These are phyloP conservation scores for Hyposoter didymator DNA, from an alignment of 2,888 invertebrate genomes.

Conservation along the genomic window DNA sequence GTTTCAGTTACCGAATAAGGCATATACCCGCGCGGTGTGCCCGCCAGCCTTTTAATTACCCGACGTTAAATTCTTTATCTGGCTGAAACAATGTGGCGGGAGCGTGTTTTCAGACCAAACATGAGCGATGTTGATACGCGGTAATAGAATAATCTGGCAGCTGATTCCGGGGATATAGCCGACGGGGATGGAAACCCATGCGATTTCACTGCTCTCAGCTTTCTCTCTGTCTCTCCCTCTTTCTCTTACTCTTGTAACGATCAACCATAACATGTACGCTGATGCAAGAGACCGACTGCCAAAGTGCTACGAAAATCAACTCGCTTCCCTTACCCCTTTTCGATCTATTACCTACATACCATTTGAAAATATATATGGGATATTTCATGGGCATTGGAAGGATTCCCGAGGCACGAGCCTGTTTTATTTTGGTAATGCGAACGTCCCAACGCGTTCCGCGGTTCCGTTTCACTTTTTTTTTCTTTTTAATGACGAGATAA, in stretches of 20 bases:
- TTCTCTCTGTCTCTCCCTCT: slow-evolving; percentile 46
- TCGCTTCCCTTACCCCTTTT: slow-evolving; percentile 67
- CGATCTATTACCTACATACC: slow-evolving; percentile 21
- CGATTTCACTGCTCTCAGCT: slow-evolving; percentile 74
- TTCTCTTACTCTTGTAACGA: slow-evolving; percentile 40
- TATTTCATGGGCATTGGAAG: slow-evolving; percentile 19
- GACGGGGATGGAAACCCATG: slow-evolving; percentile 82
- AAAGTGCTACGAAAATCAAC: slow-evolving; percentile 77
- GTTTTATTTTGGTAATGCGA: neutral
- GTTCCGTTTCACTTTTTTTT: neutral
- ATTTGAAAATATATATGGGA: slow-evolving; percentile 15
- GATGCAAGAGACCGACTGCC: slow-evolving; percentile 39
- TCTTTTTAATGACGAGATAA: neutral
- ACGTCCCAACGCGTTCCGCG: neutral
- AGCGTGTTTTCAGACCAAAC: slow-evolving; percentile 88
- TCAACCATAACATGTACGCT: slow-evolving; percentile 36
- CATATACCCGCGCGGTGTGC: slow-evolving; percentile 61
- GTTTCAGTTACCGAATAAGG: slow-evolving; percentile 17
- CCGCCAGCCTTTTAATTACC: slow-evolving; percentile 86
- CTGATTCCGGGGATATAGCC: slow-evolving; percentile 84
- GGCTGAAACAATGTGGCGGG: slow-evolving; percentile 86
- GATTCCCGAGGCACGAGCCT: neutral
- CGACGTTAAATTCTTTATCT: slow-evolving; percentile 89
- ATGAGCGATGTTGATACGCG: slow-evolving; percentile 88
- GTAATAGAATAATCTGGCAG: slow-evolving; percentile 90